phyloP scores from a whole-genome alignment of 2,797 vertebrate genomes.

The Chaetophractus vellerosus region DNA sequence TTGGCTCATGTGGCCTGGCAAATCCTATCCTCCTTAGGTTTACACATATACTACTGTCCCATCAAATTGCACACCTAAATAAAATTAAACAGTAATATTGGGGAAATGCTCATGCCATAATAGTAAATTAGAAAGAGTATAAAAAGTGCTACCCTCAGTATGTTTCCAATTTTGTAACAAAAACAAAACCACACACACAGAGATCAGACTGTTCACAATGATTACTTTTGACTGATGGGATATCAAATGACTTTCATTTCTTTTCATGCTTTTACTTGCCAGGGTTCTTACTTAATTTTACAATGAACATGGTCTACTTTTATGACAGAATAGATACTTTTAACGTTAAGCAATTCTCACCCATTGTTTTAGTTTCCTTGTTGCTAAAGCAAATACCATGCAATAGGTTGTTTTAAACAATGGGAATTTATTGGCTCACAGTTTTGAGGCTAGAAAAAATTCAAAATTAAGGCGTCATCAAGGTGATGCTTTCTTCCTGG shows the following conservation, averaged over 20 bases:
- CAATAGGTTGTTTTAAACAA: too few species aligned
- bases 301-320: background rate
- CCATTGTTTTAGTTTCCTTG: too few species aligned
- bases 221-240: background rate
- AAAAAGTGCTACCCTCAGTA: background rate
- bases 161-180: conserved; percentile 13
- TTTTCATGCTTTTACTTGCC: conserved; percentile 21
- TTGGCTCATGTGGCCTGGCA: background rate
- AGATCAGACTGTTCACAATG: background rate
- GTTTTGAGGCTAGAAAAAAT: too few species aligned
- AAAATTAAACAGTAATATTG: conserved; percentile 8
- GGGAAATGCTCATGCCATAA: background rate
- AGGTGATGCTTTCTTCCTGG: too few species aligned
- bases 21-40: background rate
- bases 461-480: too few species aligned
- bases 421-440: too few species aligned
- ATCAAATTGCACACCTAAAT: conserved; percentile 14
- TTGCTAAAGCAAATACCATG: too few species aligned
- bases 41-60: background rate
- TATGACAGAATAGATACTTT: background rate
- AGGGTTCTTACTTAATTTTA: background rate
- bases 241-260: background rate
- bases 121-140: background rate
- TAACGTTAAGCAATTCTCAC: background rate
- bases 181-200: background rate